Conservation (phyloP, 2,797 vertebrate genomes). For the Crenichthys baileyi region DNA sequence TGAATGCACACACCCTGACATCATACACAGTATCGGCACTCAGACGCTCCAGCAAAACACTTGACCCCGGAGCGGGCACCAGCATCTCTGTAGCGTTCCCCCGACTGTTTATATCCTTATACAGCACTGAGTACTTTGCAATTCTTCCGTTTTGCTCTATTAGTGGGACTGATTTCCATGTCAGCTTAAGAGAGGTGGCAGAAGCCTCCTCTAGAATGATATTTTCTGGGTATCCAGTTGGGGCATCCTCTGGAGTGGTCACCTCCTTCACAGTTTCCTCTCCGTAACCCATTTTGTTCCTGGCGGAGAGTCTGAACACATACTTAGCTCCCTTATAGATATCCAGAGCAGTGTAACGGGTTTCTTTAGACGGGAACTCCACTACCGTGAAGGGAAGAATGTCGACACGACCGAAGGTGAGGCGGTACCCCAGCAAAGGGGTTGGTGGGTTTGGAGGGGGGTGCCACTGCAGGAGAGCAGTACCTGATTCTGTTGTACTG, state of each 20-base stretch:
- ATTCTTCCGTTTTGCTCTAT: constrained; percentile 90
- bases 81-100: constrained; percentile 88
- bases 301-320: constrained; percentile 90
- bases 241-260: constrained; percentile 87
- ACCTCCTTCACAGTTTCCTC: constrained; percentile 91
- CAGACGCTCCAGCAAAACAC: constrained; percentile 89
- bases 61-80: constrained; percentile 84
- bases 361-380: constrained; percentile 90
- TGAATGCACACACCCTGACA: constrained; percentile 95
- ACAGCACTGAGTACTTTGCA: constrained; percentile 89
- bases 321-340: constrained; percentile 93
- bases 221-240: constrained; percentile 89
- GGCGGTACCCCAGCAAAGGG: constrained; percentile 90
- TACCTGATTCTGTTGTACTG: constrained; percentile 88
- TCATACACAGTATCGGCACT: constrained; percentile 94
- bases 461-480: constrained; percentile 91
- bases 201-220: constrained; percentile 85
- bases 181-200: constrained; percentile 84
- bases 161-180: constrained; percentile 89
- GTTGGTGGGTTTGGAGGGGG: constrained; percentile 88
- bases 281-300: constrained; percentile 95
- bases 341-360: constrained; percentile 88
- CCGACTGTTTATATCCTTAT: constrained; percentile 91
- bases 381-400: constrained; percentile 84
- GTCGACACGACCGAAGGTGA: constrained; percentile 92